phyloP scores from a whole-genome alignment of 2,797 vertebrate genomes.

The Alauda arvensis region DNA sequence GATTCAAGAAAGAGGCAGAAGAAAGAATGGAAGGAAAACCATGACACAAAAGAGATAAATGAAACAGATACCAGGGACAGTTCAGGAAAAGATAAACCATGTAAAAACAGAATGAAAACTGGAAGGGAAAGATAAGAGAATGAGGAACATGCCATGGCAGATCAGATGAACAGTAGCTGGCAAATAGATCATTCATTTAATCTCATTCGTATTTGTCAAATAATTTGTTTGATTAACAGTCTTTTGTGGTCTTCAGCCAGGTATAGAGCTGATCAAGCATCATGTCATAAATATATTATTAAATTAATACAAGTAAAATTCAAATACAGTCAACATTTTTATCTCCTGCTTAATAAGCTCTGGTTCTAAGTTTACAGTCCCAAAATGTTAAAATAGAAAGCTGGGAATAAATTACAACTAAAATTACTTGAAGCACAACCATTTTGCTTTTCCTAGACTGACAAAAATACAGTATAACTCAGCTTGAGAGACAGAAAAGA shows the following conservation, averaged over 20 bases:
- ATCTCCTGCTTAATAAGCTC: background rate
- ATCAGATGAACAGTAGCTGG: background rate
- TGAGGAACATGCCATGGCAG: background rate
- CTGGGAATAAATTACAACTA: background rate
- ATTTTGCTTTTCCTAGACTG: background rate
- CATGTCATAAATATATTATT: background rate
- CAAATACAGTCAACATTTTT: background rate
- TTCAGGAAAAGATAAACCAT: background rate
- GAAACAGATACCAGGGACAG: background rate
- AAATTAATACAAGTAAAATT: background rate
- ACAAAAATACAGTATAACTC: background rate
- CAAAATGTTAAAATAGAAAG: background rate
- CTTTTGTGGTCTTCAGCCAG: background rate
- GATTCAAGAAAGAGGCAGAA: background rate
- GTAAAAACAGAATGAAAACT: background rate
- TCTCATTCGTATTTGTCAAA: background rate
- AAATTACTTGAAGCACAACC: background rate
- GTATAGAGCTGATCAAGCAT: background rate
- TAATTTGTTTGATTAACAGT: constrained; percentile 21
- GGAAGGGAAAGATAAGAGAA: constrained; percentile 7
- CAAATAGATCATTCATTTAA: background rate
- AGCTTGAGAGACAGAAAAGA: background rate
- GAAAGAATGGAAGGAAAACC: constrained; percentile 1
- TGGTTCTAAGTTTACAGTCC: background rate
- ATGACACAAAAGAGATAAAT: background rate